phyloP scores from a whole-genome alignment of 1,140 invertebrate species.

The Eumeta japonica region DNA sequence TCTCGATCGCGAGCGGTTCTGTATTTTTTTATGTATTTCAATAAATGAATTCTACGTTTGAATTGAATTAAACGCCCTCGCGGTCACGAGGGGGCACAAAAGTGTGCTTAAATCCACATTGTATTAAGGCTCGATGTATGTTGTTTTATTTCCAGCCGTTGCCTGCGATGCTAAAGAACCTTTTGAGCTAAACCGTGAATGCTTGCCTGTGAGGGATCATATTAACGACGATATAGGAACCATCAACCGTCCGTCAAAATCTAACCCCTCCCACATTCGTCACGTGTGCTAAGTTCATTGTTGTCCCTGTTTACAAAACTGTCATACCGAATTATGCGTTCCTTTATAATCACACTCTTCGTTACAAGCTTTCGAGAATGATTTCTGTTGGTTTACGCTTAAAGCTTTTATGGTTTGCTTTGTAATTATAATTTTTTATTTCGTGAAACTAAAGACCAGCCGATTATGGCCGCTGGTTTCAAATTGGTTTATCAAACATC shows the following conservation, averaged over 20 bases:
- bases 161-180: constrained; percentile 57
- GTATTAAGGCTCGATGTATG: constrained; percentile 56
- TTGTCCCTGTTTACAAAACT: too few species aligned
- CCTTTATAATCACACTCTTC: too few species aligned
- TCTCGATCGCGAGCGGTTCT: too few species aligned
- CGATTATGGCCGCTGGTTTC: constrained; percentile 45
- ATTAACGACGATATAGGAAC: constrained; percentile 53
- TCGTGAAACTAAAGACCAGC: constrained; percentile 44
- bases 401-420: constrained; percentile 46
- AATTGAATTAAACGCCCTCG: too few species aligned
- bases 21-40: too few species aligned
- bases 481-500: too few species aligned
- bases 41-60: too few species aligned
- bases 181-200: constrained; percentile 59
- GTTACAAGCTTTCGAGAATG: too few species aligned
- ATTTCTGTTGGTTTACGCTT: constrained; percentile 13
- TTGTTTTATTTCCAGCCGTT: constrained; percentile 59
- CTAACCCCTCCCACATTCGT: constrained; percentile 45
- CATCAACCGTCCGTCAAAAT: constrained; percentile 49
- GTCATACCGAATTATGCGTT: too few species aligned
- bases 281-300: constrained; percentile 55
- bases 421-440: too few species aligned
- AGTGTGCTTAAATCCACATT: constrained; percentile 22
- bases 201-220: constrained; percentile 57
- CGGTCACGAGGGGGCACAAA: too few species aligned